Percentiles rank a stretch among this genome's conserved stretches.
Conservation (phyloP, 2,888 invertebrate genomes). For the Deroplatys truncata region DNA sequence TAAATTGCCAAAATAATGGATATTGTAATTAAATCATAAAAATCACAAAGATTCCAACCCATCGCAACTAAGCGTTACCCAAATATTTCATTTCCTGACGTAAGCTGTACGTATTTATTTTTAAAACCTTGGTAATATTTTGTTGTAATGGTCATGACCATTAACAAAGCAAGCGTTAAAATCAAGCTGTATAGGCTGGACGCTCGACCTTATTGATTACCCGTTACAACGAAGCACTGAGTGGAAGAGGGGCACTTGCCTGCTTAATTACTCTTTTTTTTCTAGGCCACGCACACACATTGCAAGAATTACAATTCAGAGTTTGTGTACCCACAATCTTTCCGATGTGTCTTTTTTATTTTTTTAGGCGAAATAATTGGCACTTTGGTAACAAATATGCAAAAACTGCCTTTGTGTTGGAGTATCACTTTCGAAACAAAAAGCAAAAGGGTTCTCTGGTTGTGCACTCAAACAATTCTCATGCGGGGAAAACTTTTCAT, state of each 20-base stretch:
- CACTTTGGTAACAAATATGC: not conserved
- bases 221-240: conserved; percentile 26
- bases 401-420: not conserved
- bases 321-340: not conserved
- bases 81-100: no score
- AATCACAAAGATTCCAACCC: no score
- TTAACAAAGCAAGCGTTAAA: no score
- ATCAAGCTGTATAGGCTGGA: no score
- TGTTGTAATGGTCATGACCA: no score
- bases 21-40: no score
- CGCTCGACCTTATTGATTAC: conserved; percentile 16
- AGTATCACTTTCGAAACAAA: not conserved
- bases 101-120: no score
- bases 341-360: not conserved
- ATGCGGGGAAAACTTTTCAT: not conserved
- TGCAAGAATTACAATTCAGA: no score
- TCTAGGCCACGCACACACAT: not conserved
- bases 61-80: no score
- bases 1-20: no score
- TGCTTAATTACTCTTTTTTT: conserved; percentile 1
- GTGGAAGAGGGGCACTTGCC: not conserved
- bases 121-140: no score
- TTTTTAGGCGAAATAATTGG: not conserved
- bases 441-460: not conserved
- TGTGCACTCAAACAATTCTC: not conserved